Percentiles rank a stretch among this genome's conserved stretches.
phyloP scores from a whole-genome alignment of 2,797 vertebrate species.

The Sebastes vulpes region DNA sequence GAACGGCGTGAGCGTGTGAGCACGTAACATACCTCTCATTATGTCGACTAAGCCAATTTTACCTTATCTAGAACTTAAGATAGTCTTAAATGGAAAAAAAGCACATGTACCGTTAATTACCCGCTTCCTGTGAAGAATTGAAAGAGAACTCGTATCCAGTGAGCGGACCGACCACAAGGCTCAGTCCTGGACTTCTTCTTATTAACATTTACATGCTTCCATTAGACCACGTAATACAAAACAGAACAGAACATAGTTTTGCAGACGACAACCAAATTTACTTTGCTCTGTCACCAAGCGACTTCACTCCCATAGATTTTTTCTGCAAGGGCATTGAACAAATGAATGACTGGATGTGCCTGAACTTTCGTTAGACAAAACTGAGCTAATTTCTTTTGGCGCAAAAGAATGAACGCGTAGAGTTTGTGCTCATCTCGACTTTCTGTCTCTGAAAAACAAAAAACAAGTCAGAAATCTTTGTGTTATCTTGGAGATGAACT shows the following conservation, averaged over 20 bases:
- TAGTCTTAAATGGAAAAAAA: background rate
- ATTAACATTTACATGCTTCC: background rate
- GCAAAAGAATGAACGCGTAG: background rate
- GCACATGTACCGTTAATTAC: background rate
- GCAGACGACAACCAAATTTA: background rate
- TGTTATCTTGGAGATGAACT: background rate
- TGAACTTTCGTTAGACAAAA: background rate
- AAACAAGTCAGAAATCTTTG: background rate
- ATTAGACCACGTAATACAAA: background rate
- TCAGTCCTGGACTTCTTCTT: background rate
- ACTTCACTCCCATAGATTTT: background rate
- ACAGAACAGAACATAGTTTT: background rate
- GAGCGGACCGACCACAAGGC: background rate
- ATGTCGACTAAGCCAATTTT: constrained; percentile 14
- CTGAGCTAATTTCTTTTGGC: background rate
- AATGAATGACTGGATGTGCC: background rate
- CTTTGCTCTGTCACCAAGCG: background rate
- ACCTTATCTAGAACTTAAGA: constrained; percentile 3
- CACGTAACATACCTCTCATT: constrained; percentile 23
- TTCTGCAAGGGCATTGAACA: background rate
- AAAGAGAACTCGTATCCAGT: background rate
- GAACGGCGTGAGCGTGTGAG: constrained; percentile 9
- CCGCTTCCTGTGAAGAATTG: background rate
- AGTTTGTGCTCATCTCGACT: background rate
- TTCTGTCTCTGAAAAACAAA: background rate